Evolutionary conservation across 1,140 invertebrate genomes (phyloP).

Genomic region (Diploscapter pachys): DNA sequence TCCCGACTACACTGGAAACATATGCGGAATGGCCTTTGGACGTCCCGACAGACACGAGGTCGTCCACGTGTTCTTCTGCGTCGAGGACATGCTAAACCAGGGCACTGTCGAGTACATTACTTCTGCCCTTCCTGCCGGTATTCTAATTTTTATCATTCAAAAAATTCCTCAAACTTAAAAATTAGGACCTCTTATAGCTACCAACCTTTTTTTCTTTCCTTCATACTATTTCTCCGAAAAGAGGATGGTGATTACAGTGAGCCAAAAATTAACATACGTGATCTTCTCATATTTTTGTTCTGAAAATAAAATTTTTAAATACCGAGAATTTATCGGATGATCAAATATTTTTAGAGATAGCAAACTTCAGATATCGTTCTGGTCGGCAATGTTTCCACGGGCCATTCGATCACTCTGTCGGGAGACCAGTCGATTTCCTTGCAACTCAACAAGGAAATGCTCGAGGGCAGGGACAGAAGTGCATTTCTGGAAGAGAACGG

Average conservation of each 20-base stretch:
- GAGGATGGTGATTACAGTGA: no score
- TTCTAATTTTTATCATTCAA: no score
- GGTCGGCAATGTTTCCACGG: slow-evolving; percentile 20
- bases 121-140: no score
- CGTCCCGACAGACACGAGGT: slow-evolving; percentile 4
- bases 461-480: slow-evolving; percentile 6
- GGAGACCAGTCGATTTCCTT: background rate
- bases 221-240: no score
- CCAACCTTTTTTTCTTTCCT: no score
- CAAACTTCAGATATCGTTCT: slow-evolving; percentile 17
- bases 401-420: background rate
- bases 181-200: no score
- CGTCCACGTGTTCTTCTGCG: background rate
- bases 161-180: no score
- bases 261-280: no score
- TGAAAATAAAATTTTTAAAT: no score
- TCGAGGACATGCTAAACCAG: background rate
- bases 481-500: slow-evolving; percentile 22
- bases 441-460: slow-evolving; percentile 7
- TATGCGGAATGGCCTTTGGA: slow-evolving; percentile 11
- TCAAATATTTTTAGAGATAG: background rate
- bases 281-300: no score
- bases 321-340: no score
- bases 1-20: background rate
- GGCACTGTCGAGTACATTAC: no score